Evolutionary conservation across 2,888 invertebrate species (phyloP), one percentile per base, ranked within the genome.

Genomic region (Colletes collaris): DNA sequence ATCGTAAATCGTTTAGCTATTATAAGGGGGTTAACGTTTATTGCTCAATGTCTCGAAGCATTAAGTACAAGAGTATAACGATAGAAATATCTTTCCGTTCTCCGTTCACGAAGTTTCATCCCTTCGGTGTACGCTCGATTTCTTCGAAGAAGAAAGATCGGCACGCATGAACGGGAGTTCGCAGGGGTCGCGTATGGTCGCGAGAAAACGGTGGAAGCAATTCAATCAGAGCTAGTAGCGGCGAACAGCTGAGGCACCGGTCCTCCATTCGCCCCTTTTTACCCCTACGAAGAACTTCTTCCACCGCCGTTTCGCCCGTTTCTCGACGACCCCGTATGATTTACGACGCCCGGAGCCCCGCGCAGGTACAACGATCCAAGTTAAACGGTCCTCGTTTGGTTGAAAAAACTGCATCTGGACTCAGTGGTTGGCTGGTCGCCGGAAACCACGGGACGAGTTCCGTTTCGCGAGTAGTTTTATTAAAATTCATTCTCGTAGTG

Each of bases 201-300:
- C 72, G 73, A 65, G 71, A 72, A 82, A 85, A 83, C 66, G 70
- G 71, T 82, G 85, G 86, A 89, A 88, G 91, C 91, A 90, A 92
- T 92, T 92, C 92, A 92, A 92, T 92, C 91, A 90, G 89, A 89
- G 88, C 85, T 84, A 85, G 82, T 80, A 88, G 89, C 88, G 84
- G 79, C 85, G 83, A 91, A 86, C 92, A 92, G 91, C 91, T 92
- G 92, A 91, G 92, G 88, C 91, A 87, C 79, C 76, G 58, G 35
- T 53, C 74, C 60, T 71, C 80, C 70, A 83, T 72, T 74, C 71
- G 46, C 63, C 76, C 79, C 53, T 75, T 69, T 10, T 8, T 68
- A 40, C 82, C 56, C 68, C 53, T 62, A 27, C 44, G 55, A 35
- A 56, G 46, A 49, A 8, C 70, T 27, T 19, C 58, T 44, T 49